These are phyloP conservation scores for Drosophila meridiana DNA, from an alignment of 2,888 invertebrate species.

Conservation along the genomic window DNA sequence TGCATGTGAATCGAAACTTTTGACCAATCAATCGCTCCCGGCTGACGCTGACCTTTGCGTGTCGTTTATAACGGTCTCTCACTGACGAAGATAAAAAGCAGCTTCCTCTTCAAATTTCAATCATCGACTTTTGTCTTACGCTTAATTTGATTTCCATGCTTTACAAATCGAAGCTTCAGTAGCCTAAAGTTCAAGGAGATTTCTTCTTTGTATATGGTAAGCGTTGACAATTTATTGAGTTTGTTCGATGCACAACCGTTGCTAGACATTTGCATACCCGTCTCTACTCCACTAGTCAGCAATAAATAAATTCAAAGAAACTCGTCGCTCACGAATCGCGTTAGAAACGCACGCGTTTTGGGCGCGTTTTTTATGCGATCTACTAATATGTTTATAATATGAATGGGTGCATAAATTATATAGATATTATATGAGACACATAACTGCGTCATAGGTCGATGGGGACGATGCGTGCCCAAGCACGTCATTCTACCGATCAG, in stretches of 20 bases:
- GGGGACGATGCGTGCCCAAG: constrained; percentile 41
- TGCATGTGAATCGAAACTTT: constrained; percentile 26
- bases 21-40: constrained; percentile 24
- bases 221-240: constrained; percentile 24
- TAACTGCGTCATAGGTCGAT: constrained; percentile 21
- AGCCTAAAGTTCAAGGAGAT: constrained; percentile 75
- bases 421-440: background rate
- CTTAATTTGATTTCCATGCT: constrained; percentile 11
- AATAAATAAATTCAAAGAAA: constrained; percentile 10
- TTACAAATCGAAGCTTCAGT: background rate
- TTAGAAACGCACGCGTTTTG: constrained; percentile 33
- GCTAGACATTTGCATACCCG: constrained; percentile 58
- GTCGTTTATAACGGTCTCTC: constrained; percentile 13
- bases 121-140: constrained; percentile 2
- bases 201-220: constrained; percentile 15
- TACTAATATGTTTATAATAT: constrained; percentile 73
- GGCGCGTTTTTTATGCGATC: constrained; percentile 42
- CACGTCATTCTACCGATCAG: constrained; percentile 42
- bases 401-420: constrained; percentile 57
- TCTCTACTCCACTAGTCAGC: constrained; percentile 12
- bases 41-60: constrained; percentile 43
- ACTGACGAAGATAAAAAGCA: background rate
- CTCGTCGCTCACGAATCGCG: constrained; percentile 26
- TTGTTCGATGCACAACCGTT: constrained; percentile 23
- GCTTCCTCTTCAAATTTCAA: constrained; percentile 16